A percentile compares a stretch with the other conserved stretches of the same genome.
Conservation (phyloP, 2,888 invertebrate species). For the Polydrusus tereticollis region DNA sequence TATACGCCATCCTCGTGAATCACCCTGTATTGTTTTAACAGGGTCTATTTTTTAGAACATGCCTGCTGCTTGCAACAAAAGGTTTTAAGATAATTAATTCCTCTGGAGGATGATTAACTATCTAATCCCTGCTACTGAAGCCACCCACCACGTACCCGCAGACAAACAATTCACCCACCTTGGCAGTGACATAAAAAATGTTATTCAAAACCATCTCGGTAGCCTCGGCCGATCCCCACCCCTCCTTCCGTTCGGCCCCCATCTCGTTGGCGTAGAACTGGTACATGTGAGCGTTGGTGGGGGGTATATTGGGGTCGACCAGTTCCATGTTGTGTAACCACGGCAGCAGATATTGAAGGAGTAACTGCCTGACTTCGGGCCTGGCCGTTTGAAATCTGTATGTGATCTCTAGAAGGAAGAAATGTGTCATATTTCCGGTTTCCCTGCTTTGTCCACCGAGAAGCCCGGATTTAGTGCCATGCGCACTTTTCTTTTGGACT, state of each 20-base stretch:
- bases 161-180: conserved; percentile 76
- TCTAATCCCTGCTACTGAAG: too few species aligned
- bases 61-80: too few species aligned
- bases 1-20: too few species aligned
- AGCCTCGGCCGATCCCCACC: conserved; percentile 99
- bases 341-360: conserved; percentile 93
- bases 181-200: conserved; percentile 97
- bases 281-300: conserved; percentile 86
- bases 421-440: neutral
- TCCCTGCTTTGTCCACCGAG: neutral
- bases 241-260: conserved; percentile 79
- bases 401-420: conserved; percentile 85
- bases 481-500: neutral
- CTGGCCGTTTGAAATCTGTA: conserved; percentile 96
- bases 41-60: too few species aligned
- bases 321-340: conserved; percentile 99
- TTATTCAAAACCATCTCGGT: conserved; percentile 99
- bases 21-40: too few species aligned
- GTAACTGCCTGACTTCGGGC: conserved; percentile 89
- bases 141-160: too few species aligned
- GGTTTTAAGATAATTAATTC: too few species aligned
- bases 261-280: conserved; percentile 75
- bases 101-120: too few species aligned
- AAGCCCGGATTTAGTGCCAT: neutral
- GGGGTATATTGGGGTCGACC: conserved; percentile 96